These are phyloP conservation scores for Athene cunicularia DNA, from an alignment of 2,113 vertebrate genomes.

Conservation along the genomic window DNA sequence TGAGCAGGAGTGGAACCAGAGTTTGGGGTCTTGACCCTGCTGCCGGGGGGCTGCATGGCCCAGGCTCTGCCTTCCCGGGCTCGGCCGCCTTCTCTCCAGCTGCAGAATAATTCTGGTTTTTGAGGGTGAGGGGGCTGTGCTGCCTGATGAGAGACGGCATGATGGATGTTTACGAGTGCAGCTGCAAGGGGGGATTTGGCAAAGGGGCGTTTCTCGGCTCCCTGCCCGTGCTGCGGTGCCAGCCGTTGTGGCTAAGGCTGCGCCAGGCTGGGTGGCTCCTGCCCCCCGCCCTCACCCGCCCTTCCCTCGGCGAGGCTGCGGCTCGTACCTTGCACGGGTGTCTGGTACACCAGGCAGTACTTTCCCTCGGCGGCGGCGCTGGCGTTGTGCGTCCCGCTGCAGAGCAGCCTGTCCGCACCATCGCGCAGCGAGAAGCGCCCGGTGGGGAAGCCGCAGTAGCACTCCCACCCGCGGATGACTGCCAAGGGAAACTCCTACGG, in stretches of 20 bases:
- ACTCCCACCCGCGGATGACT: slow-evolving; percentile 78
- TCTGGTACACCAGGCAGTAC: slow-evolving; percentile 89
- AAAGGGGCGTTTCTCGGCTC: neutral
- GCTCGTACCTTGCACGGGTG: slow-evolving; percentile 87
- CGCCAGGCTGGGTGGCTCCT: accelerated
- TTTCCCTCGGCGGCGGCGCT: neutral
- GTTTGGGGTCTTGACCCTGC: accelerated
- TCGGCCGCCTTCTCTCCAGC: neutral
- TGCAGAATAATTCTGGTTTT: neutral
- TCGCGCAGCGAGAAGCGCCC: slow-evolving; percentile 77
- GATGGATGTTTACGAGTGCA: accelerated
- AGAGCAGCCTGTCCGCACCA: slow-evolving; percentile 66
- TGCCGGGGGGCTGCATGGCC: accelerated
- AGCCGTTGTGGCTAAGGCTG: neutral
- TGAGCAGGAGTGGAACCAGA: neutral
- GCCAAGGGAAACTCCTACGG: slow-evolving; percentile 90
- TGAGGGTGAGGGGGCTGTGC: neutral
- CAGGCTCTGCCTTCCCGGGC: neutral
- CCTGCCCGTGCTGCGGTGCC: accelerated
- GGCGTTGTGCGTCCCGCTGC: slow-evolving; percentile 29
- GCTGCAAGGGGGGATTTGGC: neutral
- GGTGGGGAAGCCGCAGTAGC: slow-evolving; percentile 86
- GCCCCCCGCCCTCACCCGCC: neutral
- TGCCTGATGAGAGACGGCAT: neutral
- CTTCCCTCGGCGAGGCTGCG: accelerated